A percentile compares a stretch with the other conserved stretches of the same genome.
Conservation (phyloP, 2,113 vertebrate genomes). For the Atrichornis clamosus region DNA sequence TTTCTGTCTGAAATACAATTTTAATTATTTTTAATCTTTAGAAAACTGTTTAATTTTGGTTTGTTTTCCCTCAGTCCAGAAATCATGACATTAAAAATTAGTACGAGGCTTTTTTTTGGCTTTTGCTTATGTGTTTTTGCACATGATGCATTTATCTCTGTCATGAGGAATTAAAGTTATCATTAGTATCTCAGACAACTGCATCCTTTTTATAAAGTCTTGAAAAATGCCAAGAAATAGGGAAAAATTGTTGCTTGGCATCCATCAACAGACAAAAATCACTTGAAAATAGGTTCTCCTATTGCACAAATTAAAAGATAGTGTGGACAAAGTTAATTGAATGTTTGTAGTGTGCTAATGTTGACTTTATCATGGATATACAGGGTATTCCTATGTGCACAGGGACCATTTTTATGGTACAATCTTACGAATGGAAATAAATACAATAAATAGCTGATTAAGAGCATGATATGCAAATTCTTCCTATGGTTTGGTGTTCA, state of each 20-base stretch:
- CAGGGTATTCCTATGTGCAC: neutral
- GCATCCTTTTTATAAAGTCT: neutral
- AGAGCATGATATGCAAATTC: neutral
- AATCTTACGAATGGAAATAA: neutral
- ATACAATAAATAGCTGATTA: neutral
- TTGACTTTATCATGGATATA: neutral
- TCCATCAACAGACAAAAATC: neutral
- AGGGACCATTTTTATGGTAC: neutral
- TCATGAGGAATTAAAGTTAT: neutral
- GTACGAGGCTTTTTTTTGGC: neutral
- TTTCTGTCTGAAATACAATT: neutral
- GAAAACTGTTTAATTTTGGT: neutral
- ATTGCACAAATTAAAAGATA: neutral
- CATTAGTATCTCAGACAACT: neutral
- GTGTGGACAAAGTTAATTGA: neutral
- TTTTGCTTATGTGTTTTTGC: neutral
- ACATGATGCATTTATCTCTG: neutral
- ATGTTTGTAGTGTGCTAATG: neutral
- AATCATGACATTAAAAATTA: neutral
- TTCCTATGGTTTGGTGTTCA: neutral
- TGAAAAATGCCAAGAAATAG: neutral
- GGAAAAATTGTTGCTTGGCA: neutral
- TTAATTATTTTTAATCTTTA: neutral
- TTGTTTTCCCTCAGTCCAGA: neutral
- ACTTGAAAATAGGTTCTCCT: neutral